phyloP scores from a whole-genome alignment of 2,113 vertebrate species.

The Thoracochromis brauschi region DNA sequence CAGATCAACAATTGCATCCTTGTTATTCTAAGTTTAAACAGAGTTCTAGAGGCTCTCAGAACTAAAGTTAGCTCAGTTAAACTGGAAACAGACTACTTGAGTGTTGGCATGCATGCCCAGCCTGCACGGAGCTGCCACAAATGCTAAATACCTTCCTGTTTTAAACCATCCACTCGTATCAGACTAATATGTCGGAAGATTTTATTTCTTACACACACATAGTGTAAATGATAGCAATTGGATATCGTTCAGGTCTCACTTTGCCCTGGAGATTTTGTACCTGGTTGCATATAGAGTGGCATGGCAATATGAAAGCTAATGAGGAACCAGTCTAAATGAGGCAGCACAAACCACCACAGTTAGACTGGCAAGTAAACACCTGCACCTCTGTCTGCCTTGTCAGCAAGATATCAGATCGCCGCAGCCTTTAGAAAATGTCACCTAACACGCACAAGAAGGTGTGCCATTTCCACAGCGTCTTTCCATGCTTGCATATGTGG shows the following conservation, averaged over 20 bases:
- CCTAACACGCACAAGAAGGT: background rate
- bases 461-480: background rate
- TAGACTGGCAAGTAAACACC: background rate
- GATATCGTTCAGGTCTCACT: background rate
- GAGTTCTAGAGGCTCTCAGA: background rate
- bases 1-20: background rate
- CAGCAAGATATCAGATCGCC: conserved; percentile 9
- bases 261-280: background rate
- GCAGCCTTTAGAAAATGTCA: conserved; percentile 50
- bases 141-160: background rate
- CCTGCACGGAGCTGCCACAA: background rate
- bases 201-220: background rate
- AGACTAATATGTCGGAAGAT: background rate
- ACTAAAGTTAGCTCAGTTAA: background rate
- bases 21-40: background rate
- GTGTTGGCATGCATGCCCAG: background rate
- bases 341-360: background rate
- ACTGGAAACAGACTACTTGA: background rate
- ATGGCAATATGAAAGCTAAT: background rate
- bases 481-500: background rate
- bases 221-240: background rate
- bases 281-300: background rate
- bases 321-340: background rate
- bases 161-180: background rate
- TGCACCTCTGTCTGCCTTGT: background rate